Conservation (phyloP, 1,140 invertebrate genomes). For the Diploscapter pachys region DNA sequence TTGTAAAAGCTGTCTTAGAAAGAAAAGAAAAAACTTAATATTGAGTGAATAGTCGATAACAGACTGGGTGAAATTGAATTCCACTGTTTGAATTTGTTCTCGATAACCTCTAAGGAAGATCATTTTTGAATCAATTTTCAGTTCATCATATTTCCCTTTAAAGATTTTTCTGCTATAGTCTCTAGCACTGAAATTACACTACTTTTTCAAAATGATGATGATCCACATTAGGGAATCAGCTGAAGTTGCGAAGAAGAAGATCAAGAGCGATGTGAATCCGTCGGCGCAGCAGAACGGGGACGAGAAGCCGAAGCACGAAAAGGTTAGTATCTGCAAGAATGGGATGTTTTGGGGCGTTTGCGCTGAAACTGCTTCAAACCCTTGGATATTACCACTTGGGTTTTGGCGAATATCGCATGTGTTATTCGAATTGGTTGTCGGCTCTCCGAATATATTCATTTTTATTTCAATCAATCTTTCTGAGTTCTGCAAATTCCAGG, state of each 20-base stretch:
- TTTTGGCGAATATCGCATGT: conserved; percentile 4
- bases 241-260: conserved; percentile 36
- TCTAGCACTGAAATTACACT: too few species aligned
- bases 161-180: too few species aligned
- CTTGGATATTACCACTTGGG: not conserved
- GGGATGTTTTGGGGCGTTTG: not conserved
- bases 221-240: not conserved
- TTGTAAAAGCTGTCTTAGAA: too few species aligned
- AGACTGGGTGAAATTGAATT: too few species aligned
- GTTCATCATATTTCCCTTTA: too few species aligned
- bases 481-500: not conserved
- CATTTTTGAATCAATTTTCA: too few species aligned
- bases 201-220: too few species aligned
- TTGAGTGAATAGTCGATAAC: too few species aligned
- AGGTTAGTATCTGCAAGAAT: not conserved
- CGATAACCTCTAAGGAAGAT: too few species aligned
- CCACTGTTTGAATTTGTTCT: too few species aligned
- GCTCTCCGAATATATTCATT: conserved; percentile 42
- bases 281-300: conserved; percentile 3
- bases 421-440: conserved; percentile 48
- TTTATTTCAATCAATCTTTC: conserved; percentile 13
- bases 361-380: not conserved
- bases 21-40: too few species aligned
- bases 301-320: conserved; percentile 10
- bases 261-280: conserved; percentile 23